Conservation (phyloP, 2,888 invertebrate species). For the Hoplodrina blanda region DNA sequence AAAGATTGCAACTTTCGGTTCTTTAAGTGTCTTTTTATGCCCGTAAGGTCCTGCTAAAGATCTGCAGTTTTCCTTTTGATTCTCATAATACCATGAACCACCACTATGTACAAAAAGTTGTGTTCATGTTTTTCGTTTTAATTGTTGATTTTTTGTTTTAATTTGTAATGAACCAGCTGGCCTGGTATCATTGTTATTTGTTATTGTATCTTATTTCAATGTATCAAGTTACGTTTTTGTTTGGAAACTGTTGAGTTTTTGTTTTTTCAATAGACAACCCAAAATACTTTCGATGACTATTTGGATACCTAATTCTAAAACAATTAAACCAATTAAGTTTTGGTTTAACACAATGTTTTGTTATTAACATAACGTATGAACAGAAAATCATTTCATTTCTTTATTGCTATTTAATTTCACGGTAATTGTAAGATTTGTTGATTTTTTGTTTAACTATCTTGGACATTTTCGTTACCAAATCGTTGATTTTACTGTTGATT, state of each 20-base stretch:
- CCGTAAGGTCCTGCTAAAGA: slow-evolving; percentile 28
- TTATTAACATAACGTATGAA: slow-evolving; percentile 8
- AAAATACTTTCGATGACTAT: slow-evolving; percentile 1
- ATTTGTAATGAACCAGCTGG: slow-evolving; percentile 59
- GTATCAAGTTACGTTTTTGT: slow-evolving; percentile 47
- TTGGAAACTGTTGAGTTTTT: slow-evolving; percentile 54
- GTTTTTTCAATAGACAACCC: slow-evolving; percentile 24
- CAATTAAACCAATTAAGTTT: neutral
- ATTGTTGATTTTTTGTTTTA: slow-evolving; percentile 61
- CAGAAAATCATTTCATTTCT: neutral
- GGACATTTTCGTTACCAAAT: slow-evolving; percentile 14
- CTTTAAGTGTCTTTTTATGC: no score
- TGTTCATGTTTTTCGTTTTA: slow-evolving; percentile 63
- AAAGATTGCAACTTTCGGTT: no score
- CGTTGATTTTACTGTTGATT: slow-evolving; percentile 47
- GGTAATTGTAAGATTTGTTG: slow-evolving; percentile 44
- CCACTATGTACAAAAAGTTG: slow-evolving; percentile 52
- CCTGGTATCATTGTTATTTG: slow-evolving; percentile 44
- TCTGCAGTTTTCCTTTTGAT: slow-evolving; percentile 44
- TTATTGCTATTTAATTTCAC: slow-evolving; percentile 9
- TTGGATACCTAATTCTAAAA: neutral
- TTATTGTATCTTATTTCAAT: slow-evolving; percentile 23
- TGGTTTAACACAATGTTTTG: slow-evolving; percentile 12
- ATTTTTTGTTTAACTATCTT: slow-evolving; percentile 36
- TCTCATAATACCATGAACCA: slow-evolving; percentile 4